Evolutionary conservation across 2,797 vertebrate genomes (phyloP).

Genomic region (Eulemur albifrons): DNA sequence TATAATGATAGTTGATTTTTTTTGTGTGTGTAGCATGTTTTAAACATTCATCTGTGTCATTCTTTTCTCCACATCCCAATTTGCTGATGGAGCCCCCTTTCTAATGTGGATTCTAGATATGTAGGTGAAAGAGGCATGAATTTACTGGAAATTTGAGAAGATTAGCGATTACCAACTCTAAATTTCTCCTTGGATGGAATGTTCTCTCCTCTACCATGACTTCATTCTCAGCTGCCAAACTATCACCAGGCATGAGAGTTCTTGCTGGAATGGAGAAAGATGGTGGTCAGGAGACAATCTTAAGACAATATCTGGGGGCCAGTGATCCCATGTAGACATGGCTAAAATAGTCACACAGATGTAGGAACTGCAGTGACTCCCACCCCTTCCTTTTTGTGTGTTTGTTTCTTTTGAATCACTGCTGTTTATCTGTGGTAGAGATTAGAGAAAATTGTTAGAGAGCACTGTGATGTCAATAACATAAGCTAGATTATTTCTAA

Average conservation of each 20-base stretch:
- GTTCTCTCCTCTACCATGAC: background rate
- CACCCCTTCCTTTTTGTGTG: background rate
- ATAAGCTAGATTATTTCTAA: background rate
- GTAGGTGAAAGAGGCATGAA: background rate
- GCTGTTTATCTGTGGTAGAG: background rate
- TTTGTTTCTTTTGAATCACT: conserved; percentile 14
- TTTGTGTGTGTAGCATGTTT: background rate
- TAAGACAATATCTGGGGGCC: background rate
- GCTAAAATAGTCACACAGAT: background rate
- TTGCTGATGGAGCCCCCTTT: background rate
- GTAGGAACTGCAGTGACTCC: background rate
- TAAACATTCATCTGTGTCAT: background rate
- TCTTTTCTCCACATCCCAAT: background rate
- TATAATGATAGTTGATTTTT: background rate
- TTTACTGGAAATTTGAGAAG: background rate
- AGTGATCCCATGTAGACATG: background rate
- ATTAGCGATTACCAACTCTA: background rate
- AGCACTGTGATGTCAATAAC: background rate
- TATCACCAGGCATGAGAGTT: background rate
- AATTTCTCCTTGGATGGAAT: background rate
- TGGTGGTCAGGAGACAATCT: background rate
- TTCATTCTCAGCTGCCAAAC: background rate
- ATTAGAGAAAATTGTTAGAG: background rate
- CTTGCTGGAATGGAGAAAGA: background rate
- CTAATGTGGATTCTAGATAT: background rate